Evolutionary conservation across 2,888 invertebrate species (phyloP).

Genomic region (Papilio demoleus): DNA sequence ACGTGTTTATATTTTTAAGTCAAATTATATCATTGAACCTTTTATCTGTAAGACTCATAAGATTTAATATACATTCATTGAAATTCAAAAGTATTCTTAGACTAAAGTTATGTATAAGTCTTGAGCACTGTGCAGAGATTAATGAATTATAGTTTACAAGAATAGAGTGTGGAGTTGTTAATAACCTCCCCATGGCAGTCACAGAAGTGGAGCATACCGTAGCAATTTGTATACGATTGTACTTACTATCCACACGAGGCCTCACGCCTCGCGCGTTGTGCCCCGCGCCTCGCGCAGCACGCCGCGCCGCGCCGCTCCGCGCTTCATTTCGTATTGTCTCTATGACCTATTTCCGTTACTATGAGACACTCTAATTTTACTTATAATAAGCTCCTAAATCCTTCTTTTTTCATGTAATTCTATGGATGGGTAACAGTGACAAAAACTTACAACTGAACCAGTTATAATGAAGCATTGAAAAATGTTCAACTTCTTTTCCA

Average conservation of each 20-base stretch:
- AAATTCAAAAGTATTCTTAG: no score
- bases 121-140: no score
- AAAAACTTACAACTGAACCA: no score
- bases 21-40: neutral
- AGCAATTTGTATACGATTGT: slow-evolving; percentile 63
- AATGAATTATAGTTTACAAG: no score
- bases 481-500: neutral
- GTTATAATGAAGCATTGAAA: slow-evolving; percentile 4
- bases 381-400: slow-evolving; percentile 26
- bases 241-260: slow-evolving; percentile 43
- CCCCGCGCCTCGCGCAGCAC: no score
- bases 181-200: slow-evolving; percentile 31
- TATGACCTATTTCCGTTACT: slow-evolving; percentile 69
- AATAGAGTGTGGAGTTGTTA: no score
- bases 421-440: neutral
- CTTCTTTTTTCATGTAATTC: neutral
- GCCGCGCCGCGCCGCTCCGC: slow-evolving; percentile 47
- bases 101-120: no score
- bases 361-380: slow-evolving; percentile 40
- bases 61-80: no score
- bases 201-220: slow-evolving; percentile 46
- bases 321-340: slow-evolving; percentile 67
- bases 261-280: slow-evolving; percentile 51
- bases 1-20: neutral
- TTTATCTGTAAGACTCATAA: neutral